Base-by-base conservation (phyloP, 2,888 invertebrate genomes). In the Dendrolimus pini region DNA sequence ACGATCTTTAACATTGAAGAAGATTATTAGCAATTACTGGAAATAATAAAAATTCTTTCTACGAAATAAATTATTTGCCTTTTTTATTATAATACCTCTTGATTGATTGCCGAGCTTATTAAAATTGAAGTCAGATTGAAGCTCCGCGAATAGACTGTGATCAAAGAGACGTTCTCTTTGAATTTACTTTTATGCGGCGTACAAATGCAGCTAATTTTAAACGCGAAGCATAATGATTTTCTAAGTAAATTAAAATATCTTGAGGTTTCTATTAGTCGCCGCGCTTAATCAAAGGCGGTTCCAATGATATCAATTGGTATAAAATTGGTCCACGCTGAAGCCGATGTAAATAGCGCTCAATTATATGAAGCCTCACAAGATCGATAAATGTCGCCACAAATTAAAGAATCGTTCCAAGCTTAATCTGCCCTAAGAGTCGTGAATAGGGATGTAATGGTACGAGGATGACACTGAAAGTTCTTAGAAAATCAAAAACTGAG, bases 321-420 rank as follows among this genome's bases (percentile, higher is more conserved):
- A 71, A 78, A 84, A 87, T 88, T 87, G 85, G 83, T 77, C 77
- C 77, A 69, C 72, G 70, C 61, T 55, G 85, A 87, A 85, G 80
- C 85, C 85, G 69, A 65, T 73, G 66, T 74, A 73, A 75, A 76
- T 75, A 72, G 71, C 70, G 74, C 74, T 81, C 85, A 89, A 88
- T 89, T 87, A 87, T 72, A 62, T 68, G 87, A 88, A 87, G 83
- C 89, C 88, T 30, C 30, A 68, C 59, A 71, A 73, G 78, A 86
- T 85, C 79, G 77, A 80, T 81, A 78, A 84, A 82, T 82, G 83
- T 81, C 82, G 74, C 74, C 74, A 78, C 83, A 89, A 89, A 89
- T 89, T 86, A 87, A 89, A 86, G 82, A 87, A 84, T 80, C 75
- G 77, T 72, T 76, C 74, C 65, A 78, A 72, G 76, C 77, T 80